phyloP scores from a whole-genome alignment of 2,888 invertebrate species.

The Hedya salicella region DNA sequence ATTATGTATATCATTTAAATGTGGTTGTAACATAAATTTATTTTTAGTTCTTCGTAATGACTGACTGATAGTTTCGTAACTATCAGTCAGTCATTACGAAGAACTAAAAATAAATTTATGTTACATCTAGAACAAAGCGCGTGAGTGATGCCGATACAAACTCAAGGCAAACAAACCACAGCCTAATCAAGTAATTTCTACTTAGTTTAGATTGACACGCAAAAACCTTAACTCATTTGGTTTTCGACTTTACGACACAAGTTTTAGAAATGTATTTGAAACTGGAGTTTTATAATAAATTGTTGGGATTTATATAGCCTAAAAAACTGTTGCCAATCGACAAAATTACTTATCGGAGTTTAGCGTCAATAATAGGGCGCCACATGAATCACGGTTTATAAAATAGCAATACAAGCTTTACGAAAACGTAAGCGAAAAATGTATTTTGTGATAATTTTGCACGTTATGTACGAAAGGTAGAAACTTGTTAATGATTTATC shows the following conservation, averaged over 20 bases:
- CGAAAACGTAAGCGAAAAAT: not conserved
- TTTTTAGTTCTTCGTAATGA: too few species aligned
- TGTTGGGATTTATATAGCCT: not conserved
- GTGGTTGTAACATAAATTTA: too few species aligned
- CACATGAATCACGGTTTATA: not conserved
- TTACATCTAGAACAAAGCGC: constrained; percentile 3
- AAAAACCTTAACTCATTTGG: not conserved
- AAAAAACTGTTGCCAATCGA: not conserved
- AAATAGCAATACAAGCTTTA: not conserved
- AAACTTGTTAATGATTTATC: too few species aligned
- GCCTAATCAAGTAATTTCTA: not conserved
- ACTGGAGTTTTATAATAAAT: not conserved
- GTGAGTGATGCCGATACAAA: constrained; percentile 2
- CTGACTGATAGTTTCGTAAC: too few species aligned
- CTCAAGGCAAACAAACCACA: constrained; percentile 3
- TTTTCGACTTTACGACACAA: not conserved
- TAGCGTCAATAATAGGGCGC: not conserved
- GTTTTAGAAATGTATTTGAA: not conserved
- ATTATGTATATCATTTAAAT: too few species aligned
- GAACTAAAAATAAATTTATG: too few species aligned
- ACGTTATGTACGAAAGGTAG: too few species aligned
- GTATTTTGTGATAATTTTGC: too few species aligned
- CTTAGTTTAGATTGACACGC: constrained; percentile 10
- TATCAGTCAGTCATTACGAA: too few species aligned
- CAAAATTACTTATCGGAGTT: not conserved